Evolutionary conservation across 2,113 vertebrate species (phyloP).

Genomic region (Pipa parva): DNA sequence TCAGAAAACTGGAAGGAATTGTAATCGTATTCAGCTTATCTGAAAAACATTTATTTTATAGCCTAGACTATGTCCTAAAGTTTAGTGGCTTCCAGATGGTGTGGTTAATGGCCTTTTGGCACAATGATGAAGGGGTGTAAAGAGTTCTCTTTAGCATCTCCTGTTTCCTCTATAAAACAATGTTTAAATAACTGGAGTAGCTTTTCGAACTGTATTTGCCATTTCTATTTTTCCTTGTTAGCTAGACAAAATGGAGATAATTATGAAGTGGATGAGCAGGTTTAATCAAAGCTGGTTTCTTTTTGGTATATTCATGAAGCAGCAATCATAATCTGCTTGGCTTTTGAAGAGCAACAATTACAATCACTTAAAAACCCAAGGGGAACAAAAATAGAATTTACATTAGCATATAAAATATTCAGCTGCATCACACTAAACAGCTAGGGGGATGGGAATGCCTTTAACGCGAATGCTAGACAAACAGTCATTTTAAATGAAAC

Average conservation of each 20-base stretch:
- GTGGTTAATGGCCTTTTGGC: slow-evolving; percentile 41
- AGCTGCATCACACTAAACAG: slow-evolving; percentile 76
- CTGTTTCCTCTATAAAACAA: slow-evolving; percentile 60
- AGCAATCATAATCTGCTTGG: slow-evolving; percentile 82
- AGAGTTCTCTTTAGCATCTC: slow-evolving; percentile 58
- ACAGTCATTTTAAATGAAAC: slow-evolving; percentile 65
- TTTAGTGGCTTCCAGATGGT: slow-evolving; percentile 29
- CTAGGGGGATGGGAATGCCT: slow-evolving; percentile 65
- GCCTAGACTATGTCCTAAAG: slow-evolving; percentile 47
- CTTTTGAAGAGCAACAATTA: slow-evolving; percentile 85
- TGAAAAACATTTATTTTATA: slow-evolving; percentile 11
- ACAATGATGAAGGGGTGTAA: slow-evolving; percentile 51
- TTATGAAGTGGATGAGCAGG: slow-evolving; percentile 78
- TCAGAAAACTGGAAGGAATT: neutral
- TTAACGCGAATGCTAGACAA: slow-evolving; percentile 74
- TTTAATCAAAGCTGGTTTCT: slow-evolving; percentile 81
- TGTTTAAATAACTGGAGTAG: slow-evolving; percentile 71
- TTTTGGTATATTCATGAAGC: slow-evolving; percentile 80
- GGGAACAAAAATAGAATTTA: slow-evolving; percentile 79
- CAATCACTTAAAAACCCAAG: slow-evolving; percentile 81
- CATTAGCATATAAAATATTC: slow-evolving; percentile 84
- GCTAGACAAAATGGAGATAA: slow-evolving; percentile 75
- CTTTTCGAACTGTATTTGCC: slow-evolving; percentile 66
- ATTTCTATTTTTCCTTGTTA: slow-evolving; percentile 63
- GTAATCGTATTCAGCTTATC: neutral